Base-by-base conservation (phyloP, 1,140 invertebrate species). In the Drosophila pectinifera region DNA sequence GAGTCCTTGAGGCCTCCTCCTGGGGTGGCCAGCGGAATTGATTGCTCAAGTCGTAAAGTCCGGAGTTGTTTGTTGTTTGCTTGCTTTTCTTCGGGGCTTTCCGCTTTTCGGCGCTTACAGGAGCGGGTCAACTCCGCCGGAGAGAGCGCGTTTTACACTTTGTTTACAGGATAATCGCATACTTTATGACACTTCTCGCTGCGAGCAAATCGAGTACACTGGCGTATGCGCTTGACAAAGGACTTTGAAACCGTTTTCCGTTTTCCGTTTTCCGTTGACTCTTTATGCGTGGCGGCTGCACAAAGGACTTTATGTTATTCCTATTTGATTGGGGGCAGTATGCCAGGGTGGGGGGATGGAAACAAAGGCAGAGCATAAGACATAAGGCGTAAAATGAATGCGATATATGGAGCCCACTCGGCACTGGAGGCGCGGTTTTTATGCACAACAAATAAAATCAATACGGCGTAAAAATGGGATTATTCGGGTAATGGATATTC, bases 161-260 rank as follows among this genome's bases (percentile, higher is more conserved):
- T 89, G 83, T 89, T 88, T 88, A 88, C 83, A 89, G 83, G 84
- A 88, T 88, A 88, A 88, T 88, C 83, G 80, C 76, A 77, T 84
- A 73, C 86, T 88, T 89, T 86, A 89, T 84, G 83, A 88, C 83
- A 88, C 83, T 88, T 89, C 76, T 45, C 63, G 59, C 76, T 80
- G 59, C 53, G 57, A 65, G 73, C 53, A 74, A 49, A 76, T 76
- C 58, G 54, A 55, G 54, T 53, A 51, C 78, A 79, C 72, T 48
- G 26, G 28, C 26, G 48, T 63, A 68, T 39, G 42, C 51, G 43
- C 62, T 56, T 72, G 26, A 48, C 56, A 65, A 69, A 54, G 67
- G 78, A 80, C 58, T 80, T 76, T 58, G 75, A 80, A 80, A n/a
- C 73, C 61, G 61, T 51, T 53, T 36, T 72, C 38, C 59, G 54